These are phyloP conservation scores for Montipora sp. DNA, from an alignment of 64 coral and sea anemone genomes.

Conservation along the genomic window DNA sequence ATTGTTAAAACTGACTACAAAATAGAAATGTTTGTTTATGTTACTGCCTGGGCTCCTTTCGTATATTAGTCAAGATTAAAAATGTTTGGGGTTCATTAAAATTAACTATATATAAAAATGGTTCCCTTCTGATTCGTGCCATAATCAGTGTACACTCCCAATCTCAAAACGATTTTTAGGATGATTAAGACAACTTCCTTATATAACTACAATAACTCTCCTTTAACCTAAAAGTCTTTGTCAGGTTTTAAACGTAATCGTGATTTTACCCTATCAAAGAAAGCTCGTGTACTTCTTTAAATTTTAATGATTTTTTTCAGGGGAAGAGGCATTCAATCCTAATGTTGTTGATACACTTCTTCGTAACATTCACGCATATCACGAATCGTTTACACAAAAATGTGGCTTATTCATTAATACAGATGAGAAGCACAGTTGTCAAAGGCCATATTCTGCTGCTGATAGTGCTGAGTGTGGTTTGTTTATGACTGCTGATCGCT, in stretches of 20 bases:
- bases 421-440: no score
- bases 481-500: not conserved
- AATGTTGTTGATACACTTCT: not conserved
- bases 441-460: no score
- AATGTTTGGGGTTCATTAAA: not conserved
- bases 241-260: not conserved
- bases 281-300: not conserved
- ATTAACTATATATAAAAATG: no score
- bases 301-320: constrained; percentile 7
- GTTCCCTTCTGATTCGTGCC: no score
- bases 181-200: no score
- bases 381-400: not conserved
- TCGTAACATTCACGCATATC: not conserved
- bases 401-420: no score
- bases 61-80: not conserved
- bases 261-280: not conserved
- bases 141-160: no score
- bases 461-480: not conserved
- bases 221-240: no score
- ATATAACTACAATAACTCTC: no score
- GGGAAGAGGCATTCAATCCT: not conserved
- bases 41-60: not conserved
- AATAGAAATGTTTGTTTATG: not conserved
- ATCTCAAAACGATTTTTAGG: no score
- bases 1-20: not conserved